phyloP scores from a whole-genome alignment of 2,888 invertebrate genomes.

The Podabrus alpinus region DNA sequence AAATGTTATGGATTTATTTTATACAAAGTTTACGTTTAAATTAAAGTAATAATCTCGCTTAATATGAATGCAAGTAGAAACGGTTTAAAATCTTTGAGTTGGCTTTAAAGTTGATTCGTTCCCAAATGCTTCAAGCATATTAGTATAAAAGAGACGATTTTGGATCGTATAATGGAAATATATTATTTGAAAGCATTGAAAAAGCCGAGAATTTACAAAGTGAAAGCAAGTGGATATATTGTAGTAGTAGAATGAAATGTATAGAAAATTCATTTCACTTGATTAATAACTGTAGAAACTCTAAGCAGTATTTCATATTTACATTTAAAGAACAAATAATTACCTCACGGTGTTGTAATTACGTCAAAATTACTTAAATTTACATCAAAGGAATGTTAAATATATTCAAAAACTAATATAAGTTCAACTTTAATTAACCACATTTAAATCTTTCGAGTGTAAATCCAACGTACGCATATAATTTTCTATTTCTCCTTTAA shows the following conservation, averaged over 20 bases:
- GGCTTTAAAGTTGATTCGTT: slow-evolving; percentile 6
- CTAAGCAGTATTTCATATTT: background rate
- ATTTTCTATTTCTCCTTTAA: background rate
- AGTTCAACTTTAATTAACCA: background rate
- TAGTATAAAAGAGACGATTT: background rate
- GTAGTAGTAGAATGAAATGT: background rate
- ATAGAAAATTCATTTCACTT: background rate
- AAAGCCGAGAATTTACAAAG: slow-evolving; percentile 9
- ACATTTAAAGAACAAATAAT: background rate
- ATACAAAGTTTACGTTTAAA: background rate
- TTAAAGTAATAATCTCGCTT: background rate
- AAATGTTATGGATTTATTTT: background rate
- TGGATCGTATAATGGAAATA: slow-evolving; percentile 7
- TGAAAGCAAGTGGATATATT: slow-evolving; percentile 3
- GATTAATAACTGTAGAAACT: background rate
- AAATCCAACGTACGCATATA: background rate
- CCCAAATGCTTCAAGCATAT: slow-evolving; percentile 5
- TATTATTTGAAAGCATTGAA: slow-evolving; percentile 10
- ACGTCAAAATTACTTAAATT: background rate
- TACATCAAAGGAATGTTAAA: background rate
- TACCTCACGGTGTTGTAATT: background rate
- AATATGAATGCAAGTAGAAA: slow-evolving; percentile 2
- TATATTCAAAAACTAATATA: background rate
- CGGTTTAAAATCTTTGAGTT: slow-evolving; percentile 1
- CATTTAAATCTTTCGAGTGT: background rate